Conservation (phyloP, 2,888 invertebrate genomes). For the Antheraea yamamai region DNA sequence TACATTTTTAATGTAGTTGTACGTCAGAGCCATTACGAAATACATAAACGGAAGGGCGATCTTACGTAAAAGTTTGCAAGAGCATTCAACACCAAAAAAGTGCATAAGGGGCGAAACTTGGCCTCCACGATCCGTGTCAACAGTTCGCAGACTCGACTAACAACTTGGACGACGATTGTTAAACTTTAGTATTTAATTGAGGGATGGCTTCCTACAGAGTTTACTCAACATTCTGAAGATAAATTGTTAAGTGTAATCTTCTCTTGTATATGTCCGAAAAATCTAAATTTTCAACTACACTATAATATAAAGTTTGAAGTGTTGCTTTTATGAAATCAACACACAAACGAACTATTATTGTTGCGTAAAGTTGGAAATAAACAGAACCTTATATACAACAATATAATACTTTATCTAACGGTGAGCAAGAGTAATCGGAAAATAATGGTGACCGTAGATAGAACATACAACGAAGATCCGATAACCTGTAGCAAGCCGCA, state of each 20-base stretch:
- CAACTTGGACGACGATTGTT: constrained; percentile 52
- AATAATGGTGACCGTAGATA: no score
- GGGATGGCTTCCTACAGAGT: background rate
- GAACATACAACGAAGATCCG: no score
- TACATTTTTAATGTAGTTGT: background rate
- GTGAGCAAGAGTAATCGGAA: no score
- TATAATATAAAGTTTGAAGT: no score
- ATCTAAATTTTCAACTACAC: no score
- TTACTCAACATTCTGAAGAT: background rate
- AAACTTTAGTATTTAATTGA: constrained; percentile 36
- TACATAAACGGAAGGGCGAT: constrained; percentile 32
- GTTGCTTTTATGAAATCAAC: no score
- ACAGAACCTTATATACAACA: no score
- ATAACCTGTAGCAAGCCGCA: no score
- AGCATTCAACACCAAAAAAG: constrained; percentile 54
- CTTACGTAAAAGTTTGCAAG: constrained; percentile 50
- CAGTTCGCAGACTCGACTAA: constrained; percentile 57
- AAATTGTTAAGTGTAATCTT: background rate
- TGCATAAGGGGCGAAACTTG: constrained; percentile 45
- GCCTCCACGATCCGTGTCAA: constrained; percentile 51
- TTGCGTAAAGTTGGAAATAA: no score
- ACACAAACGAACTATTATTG: no score
- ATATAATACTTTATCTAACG: no score
- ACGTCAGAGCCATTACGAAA: background rate
- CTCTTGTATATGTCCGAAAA: no score